Percentiles rank a stretch among this genome's conserved stretches.
phyloP scores from a whole-genome alignment of 2,113 vertebrate genomes.

The Cyanistes caeruleus region DNA sequence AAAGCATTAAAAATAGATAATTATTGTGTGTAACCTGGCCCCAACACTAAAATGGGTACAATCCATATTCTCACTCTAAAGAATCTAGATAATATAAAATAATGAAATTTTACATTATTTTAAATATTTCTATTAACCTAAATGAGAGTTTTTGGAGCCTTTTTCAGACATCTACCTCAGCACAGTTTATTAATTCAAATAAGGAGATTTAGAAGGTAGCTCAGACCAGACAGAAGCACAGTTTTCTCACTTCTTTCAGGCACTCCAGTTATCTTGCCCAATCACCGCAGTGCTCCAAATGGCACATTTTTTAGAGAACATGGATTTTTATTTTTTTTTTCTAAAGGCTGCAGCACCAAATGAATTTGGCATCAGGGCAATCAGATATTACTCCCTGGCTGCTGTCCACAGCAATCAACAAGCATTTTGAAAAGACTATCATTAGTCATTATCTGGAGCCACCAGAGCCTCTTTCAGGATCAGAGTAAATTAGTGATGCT shows the following conservation, averaged over 20 bases:
- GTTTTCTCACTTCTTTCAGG: not conserved
- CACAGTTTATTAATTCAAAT: not conserved
- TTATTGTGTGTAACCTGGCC: constrained; percentile 12
- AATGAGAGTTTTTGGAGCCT: not conserved
- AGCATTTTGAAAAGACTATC: not conserved
- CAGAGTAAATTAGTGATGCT: not conserved
- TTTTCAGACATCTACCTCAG: not conserved
- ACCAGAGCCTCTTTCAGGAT: not conserved
- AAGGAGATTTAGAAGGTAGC: not conserved
- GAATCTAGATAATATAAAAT: not conserved
- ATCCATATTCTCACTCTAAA: rapidly evolving
- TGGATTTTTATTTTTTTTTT: not conserved
- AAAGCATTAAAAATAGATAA: constrained; percentile 62
- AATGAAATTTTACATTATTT: not conserved
- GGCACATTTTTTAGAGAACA: not conserved
- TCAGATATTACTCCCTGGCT: not conserved
- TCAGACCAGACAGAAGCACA: not conserved
- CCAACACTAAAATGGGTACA: not conserved
- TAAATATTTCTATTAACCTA: not conserved
- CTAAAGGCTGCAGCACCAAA: not conserved
- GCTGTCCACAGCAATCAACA: not conserved
- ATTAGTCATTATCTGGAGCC: not conserved
- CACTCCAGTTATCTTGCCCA: not conserved
- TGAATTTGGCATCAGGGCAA: not conserved
- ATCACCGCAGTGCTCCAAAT: not conserved